Base-by-base conservation (phyloP, 2,113 vertebrate species). In the Atherinomorus stipes region DNA sequence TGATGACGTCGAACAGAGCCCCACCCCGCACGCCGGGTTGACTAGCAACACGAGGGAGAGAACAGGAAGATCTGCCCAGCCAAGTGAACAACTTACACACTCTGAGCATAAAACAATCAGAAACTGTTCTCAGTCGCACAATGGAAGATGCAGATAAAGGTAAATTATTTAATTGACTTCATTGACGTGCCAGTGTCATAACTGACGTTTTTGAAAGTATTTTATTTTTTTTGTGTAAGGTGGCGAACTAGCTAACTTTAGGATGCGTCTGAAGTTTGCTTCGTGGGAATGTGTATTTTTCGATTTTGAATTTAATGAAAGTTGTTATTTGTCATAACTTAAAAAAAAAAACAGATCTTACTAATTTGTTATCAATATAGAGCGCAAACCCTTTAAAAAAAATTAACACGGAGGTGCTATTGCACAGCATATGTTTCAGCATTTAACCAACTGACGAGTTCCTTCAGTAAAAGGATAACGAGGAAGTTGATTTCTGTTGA, bases 81-180 rank as follows among this genome's bases (percentile, higher is more conserved):
- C 40, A 82, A 87, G 56, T 45, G 59, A 66, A n/a, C 76, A 84
- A 89, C 49, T 66, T 82, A 74, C 56, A 54, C 21, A 51, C 52
- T 22, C 21, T 61, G 74, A 54, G 78, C 40, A 16, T 28, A 51
- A 76, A 86, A 71, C 53, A 9, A 18, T 12, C 3, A 56, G 37
- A 81, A 82, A 63, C 70, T 49, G 47, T 64, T 16, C 19, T 18
- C 50, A 11, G n/a, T 25, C 4, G 16, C 11, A 86, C 72, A 8
- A 95, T 94, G 94, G 93, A 93, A 74, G 88, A 90, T 42, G 73
- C 85, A 66, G 88, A 90, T 10, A 83, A 90, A 90, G 92, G 93
- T 94, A 92, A 86, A 4, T 9, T 0, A 28, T 50, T 62, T 23
- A 11, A n/a, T 22, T 4, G 45, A 1, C 0, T 8, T 68, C 58